Conservation (phyloP, 2,888 invertebrate genomes). For the Tetrapedia diversipes region DNA sequence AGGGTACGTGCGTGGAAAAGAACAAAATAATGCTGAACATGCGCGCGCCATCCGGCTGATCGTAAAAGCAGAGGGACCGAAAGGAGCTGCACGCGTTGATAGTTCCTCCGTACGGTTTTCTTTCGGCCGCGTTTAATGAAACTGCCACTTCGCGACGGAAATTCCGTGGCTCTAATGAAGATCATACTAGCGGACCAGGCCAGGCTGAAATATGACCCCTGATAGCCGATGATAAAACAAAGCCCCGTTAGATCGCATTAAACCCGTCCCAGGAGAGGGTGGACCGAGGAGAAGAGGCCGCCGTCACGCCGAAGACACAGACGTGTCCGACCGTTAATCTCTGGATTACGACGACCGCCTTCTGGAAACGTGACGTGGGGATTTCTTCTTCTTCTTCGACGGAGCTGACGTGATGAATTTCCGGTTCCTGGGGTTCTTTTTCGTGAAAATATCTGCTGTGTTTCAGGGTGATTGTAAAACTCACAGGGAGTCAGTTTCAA, state of each 20-base stretch:
- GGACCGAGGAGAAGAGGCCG: neutral
- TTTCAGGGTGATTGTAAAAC: neutral
- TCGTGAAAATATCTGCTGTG: neutral
- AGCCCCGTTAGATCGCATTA: slow-evolving; percentile 43
- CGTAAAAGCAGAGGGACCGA: slow-evolving; percentile 77
- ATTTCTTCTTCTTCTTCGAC: slow-evolving; percentile 11
- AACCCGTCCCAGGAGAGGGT: neutral
- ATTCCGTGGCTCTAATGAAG: slow-evolving; percentile 74
- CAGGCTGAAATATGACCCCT: slow-evolving; percentile 50
- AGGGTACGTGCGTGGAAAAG: slow-evolving; percentile 46
- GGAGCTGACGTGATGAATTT: too few species aligned
- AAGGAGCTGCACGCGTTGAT: slow-evolving; percentile 79
- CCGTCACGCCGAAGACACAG: slow-evolving; percentile 27
- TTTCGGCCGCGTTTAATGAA: slow-evolving; percentile 70
- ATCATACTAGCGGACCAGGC: slow-evolving; percentile 62
- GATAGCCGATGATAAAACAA: slow-evolving; percentile 59
- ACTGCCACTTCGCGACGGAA: slow-evolving; percentile 67
- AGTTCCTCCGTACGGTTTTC: slow-evolving; percentile 71
- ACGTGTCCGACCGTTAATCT: slow-evolving; percentile 53
- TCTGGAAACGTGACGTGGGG: slow-evolving; percentile 37
- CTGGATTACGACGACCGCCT: slow-evolving; percentile 46
- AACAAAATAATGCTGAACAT: slow-evolving; percentile 77
- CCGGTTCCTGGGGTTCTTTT: too few species aligned
- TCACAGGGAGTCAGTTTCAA: neutral
- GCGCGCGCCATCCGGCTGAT: slow-evolving; percentile 69